These are phyloP conservation scores for Enteromius treurensis DNA, from an alignment of 2,797 vertebrate genomes.

Conservation along the genomic window DNA sequence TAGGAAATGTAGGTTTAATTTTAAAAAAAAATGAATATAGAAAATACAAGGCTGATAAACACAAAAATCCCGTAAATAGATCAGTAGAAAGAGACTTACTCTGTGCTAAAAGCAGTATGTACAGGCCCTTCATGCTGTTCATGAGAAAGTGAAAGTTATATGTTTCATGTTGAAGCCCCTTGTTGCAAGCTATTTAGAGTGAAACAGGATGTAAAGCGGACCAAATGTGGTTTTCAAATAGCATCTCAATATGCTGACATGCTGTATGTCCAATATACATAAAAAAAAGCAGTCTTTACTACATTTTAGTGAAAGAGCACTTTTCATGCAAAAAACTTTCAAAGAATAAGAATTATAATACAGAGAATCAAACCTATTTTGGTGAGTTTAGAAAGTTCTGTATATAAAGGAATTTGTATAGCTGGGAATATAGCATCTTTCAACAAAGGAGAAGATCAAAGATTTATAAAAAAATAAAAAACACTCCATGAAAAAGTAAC, in stretches of 20 bases:
- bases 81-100: slow-evolving; percentile 63
- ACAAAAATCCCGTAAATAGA: background rate
- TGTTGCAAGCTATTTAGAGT: background rate
- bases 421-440: background rate
- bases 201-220: slow-evolving; percentile 62
- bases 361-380: background rate
- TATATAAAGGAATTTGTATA: background rate
- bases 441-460: background rate
- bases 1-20: background rate
- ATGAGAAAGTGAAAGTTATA: background rate
- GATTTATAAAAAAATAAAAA: background rate
- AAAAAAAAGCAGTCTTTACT: background rate
- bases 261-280: too few relatives aligned
- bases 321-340: background rate
- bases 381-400: background rate
- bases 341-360: background rate
- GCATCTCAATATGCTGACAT: background rate
- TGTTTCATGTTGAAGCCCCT: background rate
- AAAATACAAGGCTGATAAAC: background rate
- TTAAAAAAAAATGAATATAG: background rate
- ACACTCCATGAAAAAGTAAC: slow-evolving; percentile 60
- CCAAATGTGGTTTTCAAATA: slow-evolving; percentile 53
- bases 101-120: slow-evolving; percentile 62
- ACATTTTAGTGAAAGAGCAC: background rate
- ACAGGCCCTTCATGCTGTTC: slow-evolving; percentile 61